Base-by-base conservation (phyloP, 2,797 vertebrate genomes). In the Pseudomugil tenellus region DNA sequence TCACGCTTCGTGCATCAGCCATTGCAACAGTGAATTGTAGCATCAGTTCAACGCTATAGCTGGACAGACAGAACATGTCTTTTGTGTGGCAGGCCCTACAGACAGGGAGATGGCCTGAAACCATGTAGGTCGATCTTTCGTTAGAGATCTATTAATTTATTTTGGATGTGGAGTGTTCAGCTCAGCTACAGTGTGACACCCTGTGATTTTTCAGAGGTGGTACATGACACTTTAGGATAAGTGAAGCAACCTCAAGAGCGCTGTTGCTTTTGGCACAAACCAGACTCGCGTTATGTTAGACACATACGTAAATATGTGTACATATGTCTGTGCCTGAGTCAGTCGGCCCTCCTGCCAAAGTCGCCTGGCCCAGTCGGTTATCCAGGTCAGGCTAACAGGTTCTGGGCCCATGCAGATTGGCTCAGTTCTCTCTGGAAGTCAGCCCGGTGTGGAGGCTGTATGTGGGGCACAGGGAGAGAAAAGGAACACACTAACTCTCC, bases 341-440 rank as follows among this genome's bases (percentile, higher is more conserved):
- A 61, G 63, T 71, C 70, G 67, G 59, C 56, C 49, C 67, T 74
- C 72, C 68, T 82, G 67, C 77, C 83, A 60, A 76, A 84, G 61
- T 70, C 64, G 74, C 81, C 80, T 77, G 72, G 80, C 81, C 81
- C 85, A 84, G 90, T 87, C 89, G 87, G 70, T 84, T 91, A 90
- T 93, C 84, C 89, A 93, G 91, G 90, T 93, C 91, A 89, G 81
- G 82, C 85, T 86, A 89, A 80, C 85, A 91, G 90, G 89, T 91
- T 93, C 83, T 93, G 87, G 86, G 87, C 86, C 89, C 78, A 57
- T 90, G 87, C 77, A 63, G 83, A 89, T 92, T 89, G 89, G 90
- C 88, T 83, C 80, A 87, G 88, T 77, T 83, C 88, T 91, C 75
- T 82, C 84, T 93, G 91, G 90, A 93, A 88, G 70, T 70, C 12